A percentile compares a stretch with the other conserved stretches of the same genome.
These are phyloP conservation scores for Hermaeophaga mercurialis DNA, from an alignment of 2,888 invertebrate genomes.

Conservation along the genomic window DNA sequence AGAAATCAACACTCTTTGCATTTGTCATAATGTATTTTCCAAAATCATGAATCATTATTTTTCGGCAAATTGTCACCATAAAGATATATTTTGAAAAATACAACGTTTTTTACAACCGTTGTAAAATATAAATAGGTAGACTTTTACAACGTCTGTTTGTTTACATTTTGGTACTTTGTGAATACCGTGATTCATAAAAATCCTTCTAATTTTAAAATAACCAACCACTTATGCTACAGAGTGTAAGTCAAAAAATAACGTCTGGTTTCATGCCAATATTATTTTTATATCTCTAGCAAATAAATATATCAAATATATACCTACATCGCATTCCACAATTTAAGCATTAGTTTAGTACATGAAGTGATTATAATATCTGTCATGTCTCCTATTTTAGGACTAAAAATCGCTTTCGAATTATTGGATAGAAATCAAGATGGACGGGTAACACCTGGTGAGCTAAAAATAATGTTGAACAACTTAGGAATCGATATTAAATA, in stretches of 20 bases:
- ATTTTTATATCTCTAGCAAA: slow-evolving; percentile 8
- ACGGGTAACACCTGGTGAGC: slow-evolving; percentile 73
- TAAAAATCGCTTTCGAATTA: slow-evolving; percentile 78
- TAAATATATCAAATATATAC: slow-evolving; percentile 6
- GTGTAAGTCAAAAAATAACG: slow-evolving; percentile 4
- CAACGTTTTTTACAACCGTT: background rate
- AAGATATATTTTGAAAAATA: too few species aligned
- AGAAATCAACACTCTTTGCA: too few species aligned
- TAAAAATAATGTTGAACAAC: slow-evolving; percentile 79
- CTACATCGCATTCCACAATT: slow-evolving; percentile 7
- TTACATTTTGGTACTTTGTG: background rate
- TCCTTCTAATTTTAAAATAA: background rate
- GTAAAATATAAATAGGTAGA: background rate
- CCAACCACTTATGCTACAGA: too few species aligned
- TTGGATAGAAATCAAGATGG: slow-evolving; percentile 81
- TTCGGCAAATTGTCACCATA: too few species aligned
- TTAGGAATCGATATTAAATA: slow-evolving; percentile 77
- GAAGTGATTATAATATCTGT: slow-evolving; percentile 1
- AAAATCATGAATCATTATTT: too few species aligned
- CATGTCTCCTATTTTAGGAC: slow-evolving; percentile 60
- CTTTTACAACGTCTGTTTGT: background rate
- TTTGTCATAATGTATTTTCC: too few species aligned
- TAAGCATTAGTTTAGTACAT: background rate
- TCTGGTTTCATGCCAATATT: background rate
- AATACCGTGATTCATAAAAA: background rate